These are phyloP conservation scores for Darevskia mixta DNA, from an alignment of 2,797 vertebrate species.

Conservation along the genomic window DNA sequence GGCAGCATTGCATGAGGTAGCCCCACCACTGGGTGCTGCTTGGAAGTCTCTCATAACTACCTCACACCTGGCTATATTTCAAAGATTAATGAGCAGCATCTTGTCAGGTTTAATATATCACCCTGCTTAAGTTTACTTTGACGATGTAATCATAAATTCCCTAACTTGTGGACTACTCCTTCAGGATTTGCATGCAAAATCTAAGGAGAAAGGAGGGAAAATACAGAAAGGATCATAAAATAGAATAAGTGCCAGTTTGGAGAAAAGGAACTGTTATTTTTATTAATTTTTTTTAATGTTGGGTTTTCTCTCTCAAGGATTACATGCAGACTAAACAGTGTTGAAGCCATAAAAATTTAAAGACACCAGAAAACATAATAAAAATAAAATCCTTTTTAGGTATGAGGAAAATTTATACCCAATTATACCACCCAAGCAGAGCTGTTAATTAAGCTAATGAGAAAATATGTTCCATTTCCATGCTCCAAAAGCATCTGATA, in stretches of 20 bases:
- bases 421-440: slow-evolving; percentile 83
- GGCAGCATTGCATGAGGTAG: slow-evolving; percentile 62
- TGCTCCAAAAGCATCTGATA: slow-evolving; percentile 77
- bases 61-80: slow-evolving; percentile 80
- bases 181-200: slow-evolving; percentile 77
- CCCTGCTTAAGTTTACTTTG: slow-evolving; percentile 71
- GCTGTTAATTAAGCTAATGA: slow-evolving; percentile 84
- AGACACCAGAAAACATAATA: slow-evolving; percentile 82
- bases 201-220: slow-evolving; percentile 69
- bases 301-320: slow-evolving; percentile 80
- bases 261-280: slow-evolving; percentile 78
- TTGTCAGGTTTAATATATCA: slow-evolving; percentile 80
- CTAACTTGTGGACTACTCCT: slow-evolving; percentile 76
- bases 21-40: slow-evolving; percentile 48
- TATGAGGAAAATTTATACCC: slow-evolving; percentile 83
- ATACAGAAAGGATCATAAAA: slow-evolving; percentile 72
- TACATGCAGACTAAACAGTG: slow-evolving; percentile 85
- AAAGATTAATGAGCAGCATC: slow-evolving; percentile 81
- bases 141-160: slow-evolving; percentile 80
- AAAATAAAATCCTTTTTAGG: slow-evolving; percentile 83
- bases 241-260: slow-evolving; percentile 76
- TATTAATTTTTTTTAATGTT: slow-evolving; percentile 80
- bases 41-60: slow-evolving; percentile 73
- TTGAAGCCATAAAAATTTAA: slow-evolving; percentile 84
- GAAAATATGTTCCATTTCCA: slow-evolving; percentile 83